Conservation (phyloP, 2,797 vertebrate species). For the Amblyraja radiata region DNA sequence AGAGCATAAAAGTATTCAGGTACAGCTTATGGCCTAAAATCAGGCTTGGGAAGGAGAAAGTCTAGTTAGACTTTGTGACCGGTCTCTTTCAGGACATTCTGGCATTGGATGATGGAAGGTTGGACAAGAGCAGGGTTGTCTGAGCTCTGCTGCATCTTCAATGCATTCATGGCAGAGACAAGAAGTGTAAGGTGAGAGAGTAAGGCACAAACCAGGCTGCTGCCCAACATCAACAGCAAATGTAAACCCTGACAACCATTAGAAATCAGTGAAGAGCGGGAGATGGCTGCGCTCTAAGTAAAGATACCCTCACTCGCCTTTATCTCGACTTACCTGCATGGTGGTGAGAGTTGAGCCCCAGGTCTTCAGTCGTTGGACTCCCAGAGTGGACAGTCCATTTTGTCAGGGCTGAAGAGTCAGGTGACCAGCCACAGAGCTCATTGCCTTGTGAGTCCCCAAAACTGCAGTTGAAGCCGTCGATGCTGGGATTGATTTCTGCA, state of each 20-base stretch:
- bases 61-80: neutral
- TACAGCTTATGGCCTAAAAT: neutral
- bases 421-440: constrained; percentile 82
- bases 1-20: neutral
- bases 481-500: neutral
- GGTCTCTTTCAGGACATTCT: neutral
- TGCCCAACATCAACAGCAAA: neutral
- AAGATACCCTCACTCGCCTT: neutral
- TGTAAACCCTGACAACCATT: neutral
- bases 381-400: constrained; percentile 72
- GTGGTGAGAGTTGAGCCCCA: constrained; percentile 56
- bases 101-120: neutral
- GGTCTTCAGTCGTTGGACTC: constrained; percentile 50
- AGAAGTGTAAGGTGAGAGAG: neutral
- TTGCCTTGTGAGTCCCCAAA: constrained; percentile 56
- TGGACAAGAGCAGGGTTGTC: neutral
- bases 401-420: constrained; percentile 73
- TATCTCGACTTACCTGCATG: constrained; percentile 44
- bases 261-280: neutral
- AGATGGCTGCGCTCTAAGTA: neutral
- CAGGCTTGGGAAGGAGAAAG: neutral
- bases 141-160: neutral
- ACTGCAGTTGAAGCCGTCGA: constrained; percentile 75
- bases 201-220: neutral
- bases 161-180: neutral